These are phyloP conservation scores for Aradus depressus DNA, from an alignment of 2,888 invertebrate species.

Conservation along the genomic window DNA sequence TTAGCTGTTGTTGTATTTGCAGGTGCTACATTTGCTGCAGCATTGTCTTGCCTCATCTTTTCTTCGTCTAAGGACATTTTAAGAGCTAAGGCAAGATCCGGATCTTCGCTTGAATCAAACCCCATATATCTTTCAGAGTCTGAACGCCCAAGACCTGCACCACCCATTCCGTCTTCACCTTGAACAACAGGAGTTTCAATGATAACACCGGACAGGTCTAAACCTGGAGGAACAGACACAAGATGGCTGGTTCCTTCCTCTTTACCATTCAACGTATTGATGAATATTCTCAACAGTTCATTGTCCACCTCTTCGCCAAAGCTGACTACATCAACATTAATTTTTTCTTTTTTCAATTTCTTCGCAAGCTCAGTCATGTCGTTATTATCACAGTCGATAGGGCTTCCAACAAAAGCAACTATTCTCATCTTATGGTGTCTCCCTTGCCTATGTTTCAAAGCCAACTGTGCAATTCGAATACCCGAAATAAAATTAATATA, in stretches of 20 bases:
- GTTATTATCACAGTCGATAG: conserved; percentile 81
- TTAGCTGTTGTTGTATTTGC: conserved; percentile 34
- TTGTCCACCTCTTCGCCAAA: conserved; percentile 94
- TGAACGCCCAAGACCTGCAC: conserved; percentile 62
- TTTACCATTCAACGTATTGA: conserved; percentile 92
- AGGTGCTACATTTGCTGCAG: conserved; percentile 49
- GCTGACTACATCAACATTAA: conserved; percentile 91
- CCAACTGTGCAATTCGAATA: conserved; percentile 89
- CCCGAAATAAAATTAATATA: conserved; percentile 82
- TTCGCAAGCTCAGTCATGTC: conserved; percentile 92
- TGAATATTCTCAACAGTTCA: conserved; percentile 75
- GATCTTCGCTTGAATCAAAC: conserved; percentile 99
- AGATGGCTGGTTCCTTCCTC: conserved; percentile 83
- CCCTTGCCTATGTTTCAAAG: conserved; percentile 92
- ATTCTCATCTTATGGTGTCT: conserved; percentile 99
- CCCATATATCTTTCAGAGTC: conserved; percentile 96
- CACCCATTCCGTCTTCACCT: conserved; percentile 85
- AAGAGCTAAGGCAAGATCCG: conserved; percentile 85
- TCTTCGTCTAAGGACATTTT: conserved; percentile 93
- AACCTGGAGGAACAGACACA: conserved; percentile 92
- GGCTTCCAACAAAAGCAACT: conserved; percentile 94
- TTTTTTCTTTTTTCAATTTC: conserved; percentile 95
- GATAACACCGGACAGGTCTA: conserved; percentile 90
- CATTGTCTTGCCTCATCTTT: conserved; percentile 63
- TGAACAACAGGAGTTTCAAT: conserved; percentile 84